Evolutionary conservation across 2,888 invertebrate genomes (phyloP), one percentile per base, ranked within the genome.

Genomic region (Diploptera punctata): DNA sequence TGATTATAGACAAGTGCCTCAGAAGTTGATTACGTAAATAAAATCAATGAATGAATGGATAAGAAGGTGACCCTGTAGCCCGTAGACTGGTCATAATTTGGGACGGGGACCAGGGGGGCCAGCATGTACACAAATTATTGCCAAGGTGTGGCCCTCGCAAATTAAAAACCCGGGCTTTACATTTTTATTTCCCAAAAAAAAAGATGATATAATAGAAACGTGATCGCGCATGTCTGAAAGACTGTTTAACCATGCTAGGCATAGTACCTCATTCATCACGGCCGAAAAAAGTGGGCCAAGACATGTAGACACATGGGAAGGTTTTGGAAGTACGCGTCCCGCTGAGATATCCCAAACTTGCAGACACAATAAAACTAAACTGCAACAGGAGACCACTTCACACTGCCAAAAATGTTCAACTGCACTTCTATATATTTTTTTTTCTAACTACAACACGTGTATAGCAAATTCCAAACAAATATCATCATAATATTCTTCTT

Each of bases 51-150:
- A n/a, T n/a, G 19, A 33, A 18, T 67, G 10, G 33, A 10, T 10
- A 47, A 57, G 16, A 57, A 57, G 57, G n/a, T 1, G 5, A 16
- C 57, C 3, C 29, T 1, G 57, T 31, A 57, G 2, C 57, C 57
- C 47, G 10, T n/a, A 47, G 47, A 47, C 47, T 47, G 47, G 47
- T n/a, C 47, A 47, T 47, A 47, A 47, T 47, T 47, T 60, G 31
- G 29, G 31, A 31, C 16, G 5, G n/a, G 60, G 60, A 21, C 24
- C 47, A 26, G 65, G 47, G n/a, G 43, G 24, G 5, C 26, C 26
- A 54, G 21, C 38, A 24, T 38, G 44, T 19, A 24, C 44, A 65
- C 10, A 65, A 65, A 47, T 65, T 65, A 47, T 47, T 65, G 65
- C 16, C 16, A 29, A 57, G 57, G 57, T 57, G 57, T 57, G 57